These are phyloP conservation scores for Solea senegalensis DNA, from an alignment of 2,113 vertebrate genomes.

Conservation along the genomic window DNA sequence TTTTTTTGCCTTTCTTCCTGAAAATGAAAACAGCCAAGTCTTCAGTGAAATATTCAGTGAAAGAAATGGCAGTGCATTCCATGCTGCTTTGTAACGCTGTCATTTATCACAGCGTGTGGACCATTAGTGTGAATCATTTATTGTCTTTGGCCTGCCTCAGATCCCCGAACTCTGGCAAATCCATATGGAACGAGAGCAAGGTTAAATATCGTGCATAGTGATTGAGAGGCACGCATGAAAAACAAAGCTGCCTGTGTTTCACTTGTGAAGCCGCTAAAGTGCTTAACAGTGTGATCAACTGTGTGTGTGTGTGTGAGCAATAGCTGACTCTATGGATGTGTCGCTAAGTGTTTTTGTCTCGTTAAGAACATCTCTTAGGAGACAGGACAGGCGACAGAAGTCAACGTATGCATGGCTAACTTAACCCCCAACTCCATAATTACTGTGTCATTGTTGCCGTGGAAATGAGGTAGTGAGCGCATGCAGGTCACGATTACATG, in stretches of 20 bases:
- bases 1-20: background rate
- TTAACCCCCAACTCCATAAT: slow-evolving; percentile 37
- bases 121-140: slow-evolving; percentile 70
- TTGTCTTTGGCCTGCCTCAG: slow-evolving; percentile 62
- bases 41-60: slow-evolving; percentile 33
- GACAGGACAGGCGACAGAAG: slow-evolving; percentile 26
- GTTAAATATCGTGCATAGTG: slow-evolving; percentile 31
- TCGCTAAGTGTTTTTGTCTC: slow-evolving; percentile 49
- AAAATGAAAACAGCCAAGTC: slow-evolving; percentile 41
- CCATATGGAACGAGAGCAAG: slow-evolving; percentile 27
- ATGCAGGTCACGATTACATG: slow-evolving; percentile 5
- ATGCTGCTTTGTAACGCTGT: slow-evolving; percentile 65
- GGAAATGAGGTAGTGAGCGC: slow-evolving; percentile 20
- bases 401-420: slow-evolving; percentile 36
- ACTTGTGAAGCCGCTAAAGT: slow-evolving; percentile 18
- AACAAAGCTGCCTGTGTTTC: slow-evolving; percentile 38
- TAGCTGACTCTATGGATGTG: slow-evolving; percentile 11
- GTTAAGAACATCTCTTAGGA: slow-evolving; percentile 40
- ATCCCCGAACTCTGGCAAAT: slow-evolving; percentile 43
- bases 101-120: slow-evolving; percentile 67
- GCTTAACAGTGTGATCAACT: slow-evolving; percentile 1
- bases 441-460: slow-evolving; percentile 31
- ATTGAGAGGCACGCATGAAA: slow-evolving; percentile 24
- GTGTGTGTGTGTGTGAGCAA: slow-evolving; percentile 1
- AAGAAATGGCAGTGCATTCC: slow-evolving; percentile 54